A percentile compares a stretch with the other conserved stretches of the same genome.
Evolutionary conservation across 2,797 vertebrate genomes (phyloP).

Genomic region (Clamator glandarius): DNA sequence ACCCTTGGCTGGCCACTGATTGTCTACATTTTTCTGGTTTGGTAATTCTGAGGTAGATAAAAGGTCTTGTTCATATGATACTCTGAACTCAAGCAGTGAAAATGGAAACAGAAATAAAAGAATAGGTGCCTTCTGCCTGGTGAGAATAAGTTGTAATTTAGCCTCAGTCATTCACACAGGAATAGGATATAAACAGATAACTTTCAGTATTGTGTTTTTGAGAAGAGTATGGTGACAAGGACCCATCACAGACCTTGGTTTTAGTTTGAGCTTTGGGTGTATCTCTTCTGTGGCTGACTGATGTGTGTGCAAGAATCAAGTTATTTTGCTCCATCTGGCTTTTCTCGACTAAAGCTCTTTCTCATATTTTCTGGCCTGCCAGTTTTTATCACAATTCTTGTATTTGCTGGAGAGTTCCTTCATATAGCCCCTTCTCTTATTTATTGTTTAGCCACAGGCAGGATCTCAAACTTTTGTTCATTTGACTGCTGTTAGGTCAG

Average conservation of each 20-base stretch:
- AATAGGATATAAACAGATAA: slow-evolving; percentile 22
- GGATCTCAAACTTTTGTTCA: background rate
- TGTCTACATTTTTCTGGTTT: slow-evolving; percentile 64
- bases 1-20: slow-evolving; percentile 67
- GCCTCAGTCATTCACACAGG: background rate
- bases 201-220: background rate
- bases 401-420: background rate
- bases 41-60: slow-evolving; percentile 67
- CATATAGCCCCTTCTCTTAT: background rate
- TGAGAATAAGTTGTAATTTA: background rate
- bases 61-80: slow-evolving; percentile 24
- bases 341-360: background rate
- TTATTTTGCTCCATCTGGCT: background rate
- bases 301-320: background rate
- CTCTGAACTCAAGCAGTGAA: background rate
- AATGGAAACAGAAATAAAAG: slow-evolving; percentile 53
- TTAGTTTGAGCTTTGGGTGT: background rate
- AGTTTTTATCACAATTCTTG: background rate
- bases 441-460: background rate
- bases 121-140: background rate
- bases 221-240: background rate
- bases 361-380: background rate
- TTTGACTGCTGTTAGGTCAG: background rate
- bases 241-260: background rate
- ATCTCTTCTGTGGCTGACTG: background rate